Percentiles rank a stretch among this genome's conserved stretches.
These are phyloP conservation scores for Eulimnadia texana DNA, from an alignment of 1,140 invertebrate species.

Conservation along the genomic window DNA sequence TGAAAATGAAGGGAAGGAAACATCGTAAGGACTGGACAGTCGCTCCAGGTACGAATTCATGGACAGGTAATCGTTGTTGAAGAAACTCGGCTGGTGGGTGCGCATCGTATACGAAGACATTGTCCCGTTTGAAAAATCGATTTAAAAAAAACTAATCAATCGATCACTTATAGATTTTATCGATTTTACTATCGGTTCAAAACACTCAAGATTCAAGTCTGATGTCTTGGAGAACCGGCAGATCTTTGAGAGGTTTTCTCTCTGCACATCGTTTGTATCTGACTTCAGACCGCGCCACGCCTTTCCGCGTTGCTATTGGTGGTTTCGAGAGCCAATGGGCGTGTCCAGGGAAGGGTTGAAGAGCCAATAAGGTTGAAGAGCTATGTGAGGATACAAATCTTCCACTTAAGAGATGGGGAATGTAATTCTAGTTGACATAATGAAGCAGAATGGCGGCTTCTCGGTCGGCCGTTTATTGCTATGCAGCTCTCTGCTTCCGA, in stretches of 20 bases:
- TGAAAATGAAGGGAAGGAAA: background rate
- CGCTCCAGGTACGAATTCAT: constrained; percentile 8
- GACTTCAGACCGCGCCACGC: no score
- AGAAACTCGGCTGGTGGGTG: constrained; percentile 4
- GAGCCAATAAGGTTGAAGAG: background rate
- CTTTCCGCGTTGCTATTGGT: no score
- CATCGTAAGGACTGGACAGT: background rate
- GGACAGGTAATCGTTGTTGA: background rate
- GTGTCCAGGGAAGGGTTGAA: no score
- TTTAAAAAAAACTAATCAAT: no score
- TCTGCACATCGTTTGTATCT: background rate
- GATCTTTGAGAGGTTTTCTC: no score
- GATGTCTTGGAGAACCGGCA: no score
- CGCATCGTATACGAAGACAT: constrained; percentile 9
- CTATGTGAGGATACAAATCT: background rate
- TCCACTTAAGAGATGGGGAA: background rate
- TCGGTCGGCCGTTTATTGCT: background rate
- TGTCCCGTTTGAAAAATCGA: background rate
- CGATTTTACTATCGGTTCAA: no score
- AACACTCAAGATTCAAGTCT: no score
- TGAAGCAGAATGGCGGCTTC: background rate
- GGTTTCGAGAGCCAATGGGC: no score
- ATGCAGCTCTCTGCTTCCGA: background rate
- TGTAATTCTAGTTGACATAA: background rate
- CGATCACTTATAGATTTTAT: no score